These are phyloP conservation scores for Mus spretus DNA, from an alignment of 2,797 vertebrate genomes.

Conservation along the genomic window DNA sequence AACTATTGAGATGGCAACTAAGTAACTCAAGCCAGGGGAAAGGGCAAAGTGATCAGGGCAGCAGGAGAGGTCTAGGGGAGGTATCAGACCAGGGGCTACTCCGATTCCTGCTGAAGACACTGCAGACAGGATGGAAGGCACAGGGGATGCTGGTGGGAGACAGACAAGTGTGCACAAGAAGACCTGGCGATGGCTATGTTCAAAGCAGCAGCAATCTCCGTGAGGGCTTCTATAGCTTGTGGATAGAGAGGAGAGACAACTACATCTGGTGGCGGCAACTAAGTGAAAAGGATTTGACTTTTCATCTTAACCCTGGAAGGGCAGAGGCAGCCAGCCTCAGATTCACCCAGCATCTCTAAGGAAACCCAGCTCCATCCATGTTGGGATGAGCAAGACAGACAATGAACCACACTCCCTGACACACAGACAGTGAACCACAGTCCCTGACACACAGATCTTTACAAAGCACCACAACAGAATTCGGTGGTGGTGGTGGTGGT, in stretches of 20 bases:
- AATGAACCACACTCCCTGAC: not conserved
- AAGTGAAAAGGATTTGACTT: not conserved
- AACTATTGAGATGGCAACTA: not conserved
- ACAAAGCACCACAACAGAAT: not conserved
- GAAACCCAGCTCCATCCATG: not conserved
- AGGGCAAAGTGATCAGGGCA: rapidly evolving
- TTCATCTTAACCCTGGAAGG: not conserved
- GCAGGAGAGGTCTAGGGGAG: not conserved
- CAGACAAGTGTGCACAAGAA: not conserved
- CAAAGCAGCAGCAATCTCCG: not conserved
- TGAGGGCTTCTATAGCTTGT: not conserved
- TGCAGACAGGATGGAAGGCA: not conserved
- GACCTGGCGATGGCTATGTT: not conserved
- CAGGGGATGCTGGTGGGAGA: not conserved
- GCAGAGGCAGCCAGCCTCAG: not conserved
- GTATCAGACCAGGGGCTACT: rapidly evolving
- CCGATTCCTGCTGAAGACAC: not conserved
- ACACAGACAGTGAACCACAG: no score
- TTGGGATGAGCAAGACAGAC: rapidly evolving
- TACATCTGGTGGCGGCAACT: not conserved
- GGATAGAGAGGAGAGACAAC: not conserved
- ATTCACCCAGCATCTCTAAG: not conserved
- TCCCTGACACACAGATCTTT: not conserved
- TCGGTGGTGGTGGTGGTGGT: not conserved
- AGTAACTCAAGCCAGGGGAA: not conserved